Conservation (phyloP, 2,113 vertebrate species). For the Loxodonta africana region DNA sequence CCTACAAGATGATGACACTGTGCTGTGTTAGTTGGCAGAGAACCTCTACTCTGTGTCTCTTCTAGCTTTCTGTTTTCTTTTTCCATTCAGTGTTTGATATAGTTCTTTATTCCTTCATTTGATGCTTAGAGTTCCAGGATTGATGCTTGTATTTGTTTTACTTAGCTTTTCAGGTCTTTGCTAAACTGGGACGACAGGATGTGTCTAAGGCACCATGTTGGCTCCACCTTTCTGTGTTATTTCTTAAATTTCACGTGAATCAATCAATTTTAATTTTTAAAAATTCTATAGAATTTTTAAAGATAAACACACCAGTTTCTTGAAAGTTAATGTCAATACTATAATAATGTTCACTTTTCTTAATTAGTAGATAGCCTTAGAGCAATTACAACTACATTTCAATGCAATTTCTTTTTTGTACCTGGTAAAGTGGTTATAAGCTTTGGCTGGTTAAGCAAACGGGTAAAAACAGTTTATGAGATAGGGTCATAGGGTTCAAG, state of each 20-base stretch:
- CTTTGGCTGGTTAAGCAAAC: neutral
- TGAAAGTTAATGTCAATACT: neutral
- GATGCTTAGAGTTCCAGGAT: too few relatives aligned
- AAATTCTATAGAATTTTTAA: neutral
- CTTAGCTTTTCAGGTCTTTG: too few relatives aligned
- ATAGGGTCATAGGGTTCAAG: neutral
- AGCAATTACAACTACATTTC: neutral
- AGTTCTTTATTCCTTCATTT: too few relatives aligned
- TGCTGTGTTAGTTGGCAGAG: too few relatives aligned
- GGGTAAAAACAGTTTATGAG: neutral
- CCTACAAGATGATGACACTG: too few relatives aligned
- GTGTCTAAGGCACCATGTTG: too few relatives aligned
- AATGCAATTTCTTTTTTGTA: neutral
- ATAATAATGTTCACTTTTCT: neutral
- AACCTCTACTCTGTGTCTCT: too few relatives aligned
- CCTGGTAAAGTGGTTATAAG: neutral
- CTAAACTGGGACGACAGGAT: too few relatives aligned
- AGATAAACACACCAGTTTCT: neutral
- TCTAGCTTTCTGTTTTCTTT: too few relatives aligned
- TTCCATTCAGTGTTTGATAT: too few relatives aligned
- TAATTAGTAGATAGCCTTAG: neutral
- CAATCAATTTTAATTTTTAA: neutral
- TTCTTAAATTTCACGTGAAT: neutral
- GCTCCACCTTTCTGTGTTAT: neutral
- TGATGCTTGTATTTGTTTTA: too few relatives aligned